Percentiles rank a stretch among this genome's conserved stretches.
Evolutionary conservation across 1,140 invertebrate genomes (phyloP).

Genomic region (Orchesella cincta): DNA sequence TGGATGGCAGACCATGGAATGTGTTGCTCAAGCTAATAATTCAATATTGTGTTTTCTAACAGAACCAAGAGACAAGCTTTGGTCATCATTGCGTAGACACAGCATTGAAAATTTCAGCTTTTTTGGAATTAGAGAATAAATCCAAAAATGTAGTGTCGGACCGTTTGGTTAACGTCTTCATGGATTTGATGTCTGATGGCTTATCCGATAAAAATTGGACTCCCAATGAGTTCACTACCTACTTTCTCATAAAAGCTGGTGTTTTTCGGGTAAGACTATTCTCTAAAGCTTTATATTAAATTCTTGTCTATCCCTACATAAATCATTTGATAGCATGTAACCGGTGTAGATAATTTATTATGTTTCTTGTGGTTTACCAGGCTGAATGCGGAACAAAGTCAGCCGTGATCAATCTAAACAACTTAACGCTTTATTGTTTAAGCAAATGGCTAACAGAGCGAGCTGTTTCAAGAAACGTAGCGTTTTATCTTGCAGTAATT

Average conservation of each 20-base stretch:
- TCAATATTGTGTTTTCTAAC: background rate
- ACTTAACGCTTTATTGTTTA: background rate
- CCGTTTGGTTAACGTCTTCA: background rate
- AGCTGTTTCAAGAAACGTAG: slow-evolving; percentile 2
- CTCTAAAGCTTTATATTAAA: background rate
- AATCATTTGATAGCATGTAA: too few relatives aligned
- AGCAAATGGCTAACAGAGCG: slow-evolving; percentile 20
- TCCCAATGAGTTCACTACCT: slow-evolving; percentile 11
- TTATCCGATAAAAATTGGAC: background rate
- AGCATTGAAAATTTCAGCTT: background rate
- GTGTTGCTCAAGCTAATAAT: too few relatives aligned
- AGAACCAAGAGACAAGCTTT: background rate
- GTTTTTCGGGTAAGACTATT: slow-evolving; percentile 9
- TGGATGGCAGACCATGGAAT: too few relatives aligned
- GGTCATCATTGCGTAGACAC: background rate
- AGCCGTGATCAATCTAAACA: background rate
- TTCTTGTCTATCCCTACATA: too few relatives aligned
- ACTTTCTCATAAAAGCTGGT: background rate
- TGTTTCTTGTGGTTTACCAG: background rate
- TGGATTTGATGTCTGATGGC: slow-evolving; percentile 4
- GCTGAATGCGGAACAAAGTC: background rate
- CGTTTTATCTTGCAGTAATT: slow-evolving; percentile 11
- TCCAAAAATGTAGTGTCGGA: background rate
- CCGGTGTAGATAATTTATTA: too few relatives aligned
- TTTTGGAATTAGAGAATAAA: background rate